These are phyloP conservation scores for Brachionus rotundiformis DNA, from an alignment of 1,140 invertebrate species.

Conservation along the genomic window DNA sequence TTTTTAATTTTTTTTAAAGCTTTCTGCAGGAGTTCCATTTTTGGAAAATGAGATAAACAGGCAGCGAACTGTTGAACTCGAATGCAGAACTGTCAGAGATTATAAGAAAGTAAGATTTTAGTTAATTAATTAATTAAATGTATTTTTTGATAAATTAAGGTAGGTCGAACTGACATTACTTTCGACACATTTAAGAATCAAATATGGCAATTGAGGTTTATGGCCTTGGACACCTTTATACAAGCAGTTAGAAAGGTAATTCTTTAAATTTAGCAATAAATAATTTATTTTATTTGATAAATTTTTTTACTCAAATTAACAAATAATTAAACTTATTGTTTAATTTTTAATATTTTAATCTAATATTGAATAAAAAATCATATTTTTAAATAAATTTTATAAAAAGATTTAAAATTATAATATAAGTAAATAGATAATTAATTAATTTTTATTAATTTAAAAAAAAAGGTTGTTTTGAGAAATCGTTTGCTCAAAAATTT, in stretches of 20 bases:
- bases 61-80: background rate
- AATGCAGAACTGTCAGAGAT: constrained; percentile 26
- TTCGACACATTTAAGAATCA: constrained; percentile 63
- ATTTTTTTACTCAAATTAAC: no score
- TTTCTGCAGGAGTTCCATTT: constrained; percentile 30
- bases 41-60: constrained; percentile 37
- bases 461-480: constrained; percentile 45
- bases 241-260: constrained; percentile 61
- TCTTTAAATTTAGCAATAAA: no score
- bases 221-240: constrained; percentile 57
- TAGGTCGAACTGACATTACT: constrained; percentile 55
- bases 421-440: background rate
- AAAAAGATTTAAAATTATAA: background rate
- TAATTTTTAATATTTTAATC: no score
- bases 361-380: no score
- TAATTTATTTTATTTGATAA: no score
- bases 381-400: no score
- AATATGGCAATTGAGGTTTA: constrained; percentile 58
- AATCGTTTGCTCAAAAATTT: constrained; percentile 8
- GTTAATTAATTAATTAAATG: background rate
- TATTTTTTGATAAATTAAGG: constrained; percentile 40
- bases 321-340: no score
- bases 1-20: constrained; percentile 23
- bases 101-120: background rate
- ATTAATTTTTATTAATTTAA: background rate